A percentile compares a stretch with the other conserved stretches of the same genome.
Evolutionary conservation across 2,113 vertebrate genomes (phyloP).

Genomic region (Etheostoma spectabile): DNA sequence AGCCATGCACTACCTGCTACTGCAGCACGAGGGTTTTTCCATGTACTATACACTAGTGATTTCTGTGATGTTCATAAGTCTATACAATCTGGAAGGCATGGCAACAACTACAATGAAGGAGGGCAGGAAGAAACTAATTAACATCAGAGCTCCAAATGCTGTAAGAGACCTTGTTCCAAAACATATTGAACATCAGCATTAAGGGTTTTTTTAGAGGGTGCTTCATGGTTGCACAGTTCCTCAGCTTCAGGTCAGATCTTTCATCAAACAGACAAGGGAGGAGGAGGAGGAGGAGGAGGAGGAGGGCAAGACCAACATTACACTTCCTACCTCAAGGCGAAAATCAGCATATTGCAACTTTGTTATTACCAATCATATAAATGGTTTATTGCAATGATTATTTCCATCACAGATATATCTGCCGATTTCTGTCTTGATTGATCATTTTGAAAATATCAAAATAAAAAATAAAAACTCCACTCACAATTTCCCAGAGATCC

Average conservation of each 20-base stretch:
- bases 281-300: neutral
- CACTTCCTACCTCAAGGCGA: constrained; percentile 27
- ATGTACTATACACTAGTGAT: neutral
- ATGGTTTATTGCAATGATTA: neutral
- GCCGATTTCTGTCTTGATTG: neutral
- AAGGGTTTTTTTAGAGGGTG: neutral
- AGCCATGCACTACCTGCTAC: constrained; percentile 17
- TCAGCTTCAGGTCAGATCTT: constrained; percentile 30
- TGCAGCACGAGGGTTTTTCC: constrained; percentile 11
- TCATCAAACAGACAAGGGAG: constrained; percentile 45
- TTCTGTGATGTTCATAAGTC: neutral
- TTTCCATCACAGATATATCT: neutral
- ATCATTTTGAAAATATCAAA: neutral
- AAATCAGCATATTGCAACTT: neutral
- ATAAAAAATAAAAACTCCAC: neutral
- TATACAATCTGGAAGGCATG: constrained; percentile 26
- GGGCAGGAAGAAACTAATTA: constrained; percentile 17
- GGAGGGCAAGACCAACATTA: constrained; percentile 29
- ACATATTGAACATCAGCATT: constrained; percentile 1
- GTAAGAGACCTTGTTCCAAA: neutral
- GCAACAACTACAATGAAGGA: constrained; percentile 30
- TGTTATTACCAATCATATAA: neutral
- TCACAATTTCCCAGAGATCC: neutral
- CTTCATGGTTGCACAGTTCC: constrained; percentile 12
- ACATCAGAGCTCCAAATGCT: neutral